A percentile compares a stretch with the other conserved stretches of the same genome.
Conservation (phyloP, 2,113 vertebrate species). For the Anthoscopus minutus region DNA sequence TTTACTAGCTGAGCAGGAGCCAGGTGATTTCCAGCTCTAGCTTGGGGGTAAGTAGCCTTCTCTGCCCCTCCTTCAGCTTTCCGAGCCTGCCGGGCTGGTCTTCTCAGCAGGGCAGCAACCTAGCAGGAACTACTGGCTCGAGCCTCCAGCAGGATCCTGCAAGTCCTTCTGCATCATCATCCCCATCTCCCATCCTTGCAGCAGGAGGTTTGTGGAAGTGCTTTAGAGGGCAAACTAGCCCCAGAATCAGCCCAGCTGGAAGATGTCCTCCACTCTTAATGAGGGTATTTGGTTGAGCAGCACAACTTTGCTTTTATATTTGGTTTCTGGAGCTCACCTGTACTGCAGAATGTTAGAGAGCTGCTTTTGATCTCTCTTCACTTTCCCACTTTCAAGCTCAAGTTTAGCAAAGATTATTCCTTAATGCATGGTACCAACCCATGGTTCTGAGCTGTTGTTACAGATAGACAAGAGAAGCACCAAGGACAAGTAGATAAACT, state of each 20-base stretch:
- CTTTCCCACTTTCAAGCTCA: not conserved
- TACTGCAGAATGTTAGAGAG: not conserved
- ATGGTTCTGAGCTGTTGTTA: fast-evolving
- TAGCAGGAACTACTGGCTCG: not conserved
- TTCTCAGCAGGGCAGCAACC: not conserved
- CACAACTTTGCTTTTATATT: not conserved
- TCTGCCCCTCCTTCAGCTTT: not conserved
- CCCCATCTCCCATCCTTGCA: not conserved
- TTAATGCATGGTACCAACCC: not conserved
- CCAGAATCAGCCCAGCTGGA: not conserved
- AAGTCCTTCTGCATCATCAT: not conserved
- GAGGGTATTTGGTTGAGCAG: not conserved
- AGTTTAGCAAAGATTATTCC: not conserved
- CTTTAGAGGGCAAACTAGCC: not conserved
- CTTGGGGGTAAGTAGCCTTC: not conserved
- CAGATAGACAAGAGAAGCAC: not conserved
- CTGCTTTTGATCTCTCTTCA: not conserved
- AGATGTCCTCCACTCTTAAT: not conserved
- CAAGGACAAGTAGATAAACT: not conserved
- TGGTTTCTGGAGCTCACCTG: not conserved
- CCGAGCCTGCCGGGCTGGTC: not conserved
- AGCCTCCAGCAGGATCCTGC: not conserved
- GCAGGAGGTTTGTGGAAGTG: not conserved
- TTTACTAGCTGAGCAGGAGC: not conserved
- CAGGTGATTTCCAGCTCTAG: conserved; percentile 41